These are phyloP conservation scores for Abrostola triplasia DNA, from an alignment of 2,888 invertebrate species.

Conservation along the genomic window DNA sequence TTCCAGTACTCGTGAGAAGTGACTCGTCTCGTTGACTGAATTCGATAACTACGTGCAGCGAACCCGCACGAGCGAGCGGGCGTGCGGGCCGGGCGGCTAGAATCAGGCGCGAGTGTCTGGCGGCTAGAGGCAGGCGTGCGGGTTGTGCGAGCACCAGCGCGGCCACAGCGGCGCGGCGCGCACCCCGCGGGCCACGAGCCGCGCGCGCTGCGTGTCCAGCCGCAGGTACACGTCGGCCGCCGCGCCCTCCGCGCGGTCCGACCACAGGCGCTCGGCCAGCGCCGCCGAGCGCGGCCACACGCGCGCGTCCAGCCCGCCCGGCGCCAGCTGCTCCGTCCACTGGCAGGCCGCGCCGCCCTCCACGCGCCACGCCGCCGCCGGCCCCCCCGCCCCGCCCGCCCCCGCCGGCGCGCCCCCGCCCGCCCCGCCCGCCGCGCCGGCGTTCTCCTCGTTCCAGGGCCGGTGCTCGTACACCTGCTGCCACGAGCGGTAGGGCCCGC, in stretches of 20 bases:
- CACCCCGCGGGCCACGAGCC: constrained; percentile 90
- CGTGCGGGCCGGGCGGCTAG: constrained; percentile 4
- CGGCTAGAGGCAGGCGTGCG: constrained; percentile 90
- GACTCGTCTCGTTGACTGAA: constrained; percentile 9
- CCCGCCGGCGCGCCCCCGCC: constrained; percentile 84
- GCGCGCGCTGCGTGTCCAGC: constrained; percentile 90
- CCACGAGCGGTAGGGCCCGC: constrained; percentile 96
- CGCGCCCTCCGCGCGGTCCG: constrained; percentile 87
- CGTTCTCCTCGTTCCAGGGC: constrained; percentile 90
- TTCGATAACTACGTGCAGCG: constrained; percentile 14
- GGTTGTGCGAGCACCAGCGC: constrained; percentile 93
- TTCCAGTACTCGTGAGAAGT: constrained; percentile 8
- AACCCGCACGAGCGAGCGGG: neutral
- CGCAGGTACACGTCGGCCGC: constrained; percentile 91
- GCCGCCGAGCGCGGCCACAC: constrained; percentile 95
- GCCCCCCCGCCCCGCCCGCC: constrained; percentile 90
- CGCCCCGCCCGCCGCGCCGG: constrained; percentile 56
- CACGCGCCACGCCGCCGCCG: constrained; percentile 81
- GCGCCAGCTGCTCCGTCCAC: constrained; percentile 95
- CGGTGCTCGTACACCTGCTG: constrained; percentile 95
- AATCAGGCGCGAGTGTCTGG: constrained; percentile 12
- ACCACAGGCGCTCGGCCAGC: constrained; percentile 94
- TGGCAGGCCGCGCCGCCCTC: constrained; percentile 94
- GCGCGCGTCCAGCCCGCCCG: constrained; percentile 92
- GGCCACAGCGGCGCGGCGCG: constrained; percentile 93